A percentile compares a stretch with the other conserved stretches of the same genome.
Conservation (phyloP, 35 echinoderm and acorn worm species). For the Heliocidaris tuberculata region DNA sequence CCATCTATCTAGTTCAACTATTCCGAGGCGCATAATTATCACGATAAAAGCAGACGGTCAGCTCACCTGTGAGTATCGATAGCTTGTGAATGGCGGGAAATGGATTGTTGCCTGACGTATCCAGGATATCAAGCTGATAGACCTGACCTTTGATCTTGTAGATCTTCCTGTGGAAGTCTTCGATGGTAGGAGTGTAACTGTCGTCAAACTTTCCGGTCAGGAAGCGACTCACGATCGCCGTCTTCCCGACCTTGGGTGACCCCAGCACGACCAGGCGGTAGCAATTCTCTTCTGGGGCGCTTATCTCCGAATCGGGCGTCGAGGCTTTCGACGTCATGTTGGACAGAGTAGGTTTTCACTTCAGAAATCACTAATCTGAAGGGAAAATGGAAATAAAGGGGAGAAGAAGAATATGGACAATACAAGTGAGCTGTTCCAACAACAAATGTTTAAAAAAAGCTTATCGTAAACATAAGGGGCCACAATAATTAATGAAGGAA, state of each 20-base stretch:
- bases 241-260: conserved; percentile 90
- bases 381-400: neutral
- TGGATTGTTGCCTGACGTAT: conserved; percentile 94
- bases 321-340: conserved; percentile 66
- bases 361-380: neutral
- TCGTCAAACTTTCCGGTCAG: conserved; percentile 88
- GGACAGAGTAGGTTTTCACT: neutral
- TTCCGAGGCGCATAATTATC: no score
- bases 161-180: conserved; percentile 92
- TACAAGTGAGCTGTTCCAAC: neutral
- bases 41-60: neutral
- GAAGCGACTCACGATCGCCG: conserved; percentile 88
- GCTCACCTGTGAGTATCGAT: conserved; percentile 87
- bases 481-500: no score
- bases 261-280: conserved; percentile 89
- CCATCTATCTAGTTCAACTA: no score
- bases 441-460: neutral
- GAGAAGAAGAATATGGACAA: neutral
- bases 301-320: conserved; percentile 86
- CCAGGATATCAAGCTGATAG: conserved; percentile 90
- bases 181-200: conserved; percentile 93
- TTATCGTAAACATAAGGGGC: neutral
- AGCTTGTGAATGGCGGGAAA: conserved; percentile 95
- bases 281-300: conserved; percentile 78
- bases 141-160: conserved; percentile 96